These are phyloP conservation scores for Argya squamiceps DNA, from an alignment of 2,797 vertebrate genomes.

Conservation along the genomic window DNA sequence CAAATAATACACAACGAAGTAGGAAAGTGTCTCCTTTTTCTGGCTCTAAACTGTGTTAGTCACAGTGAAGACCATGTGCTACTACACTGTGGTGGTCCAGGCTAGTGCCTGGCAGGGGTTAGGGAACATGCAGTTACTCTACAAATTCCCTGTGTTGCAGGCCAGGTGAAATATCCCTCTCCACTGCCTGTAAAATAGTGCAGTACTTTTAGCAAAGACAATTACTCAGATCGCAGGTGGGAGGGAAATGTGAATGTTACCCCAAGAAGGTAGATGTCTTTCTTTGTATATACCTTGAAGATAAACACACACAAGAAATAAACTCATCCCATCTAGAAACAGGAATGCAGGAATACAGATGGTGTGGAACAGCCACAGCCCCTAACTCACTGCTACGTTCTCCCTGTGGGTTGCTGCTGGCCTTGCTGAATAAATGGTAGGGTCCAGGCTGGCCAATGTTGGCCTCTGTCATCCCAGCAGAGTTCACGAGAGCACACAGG, in stretches of 20 bases:
- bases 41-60: neutral
- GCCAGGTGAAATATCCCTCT: neutral
- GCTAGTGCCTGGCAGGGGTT: neutral
- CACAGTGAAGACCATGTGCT: neutral
- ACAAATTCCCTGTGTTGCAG: neutral
- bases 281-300: neutral
- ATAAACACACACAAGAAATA: neutral
- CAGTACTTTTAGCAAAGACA: neutral
- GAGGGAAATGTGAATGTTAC: neutral
- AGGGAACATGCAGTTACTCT: neutral
- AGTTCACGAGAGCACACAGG: neutral
- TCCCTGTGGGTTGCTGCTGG: fast-evolving
- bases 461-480: neutral
- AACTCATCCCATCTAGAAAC: neutral
- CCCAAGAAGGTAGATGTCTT: neutral
- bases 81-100: neutral
- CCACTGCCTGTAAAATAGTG: neutral
- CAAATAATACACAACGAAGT: neutral
- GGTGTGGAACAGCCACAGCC: neutral
- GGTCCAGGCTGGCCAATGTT: neutral
- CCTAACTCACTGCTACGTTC: neutral
- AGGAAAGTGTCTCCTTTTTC: neutral
- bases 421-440: neutral
- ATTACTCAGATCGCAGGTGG: neutral
- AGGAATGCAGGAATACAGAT: neutral